These are phyloP conservation scores for Nasua narica DNA, from an alignment of 2,797 vertebrate genomes.

Conservation along the genomic window DNA sequence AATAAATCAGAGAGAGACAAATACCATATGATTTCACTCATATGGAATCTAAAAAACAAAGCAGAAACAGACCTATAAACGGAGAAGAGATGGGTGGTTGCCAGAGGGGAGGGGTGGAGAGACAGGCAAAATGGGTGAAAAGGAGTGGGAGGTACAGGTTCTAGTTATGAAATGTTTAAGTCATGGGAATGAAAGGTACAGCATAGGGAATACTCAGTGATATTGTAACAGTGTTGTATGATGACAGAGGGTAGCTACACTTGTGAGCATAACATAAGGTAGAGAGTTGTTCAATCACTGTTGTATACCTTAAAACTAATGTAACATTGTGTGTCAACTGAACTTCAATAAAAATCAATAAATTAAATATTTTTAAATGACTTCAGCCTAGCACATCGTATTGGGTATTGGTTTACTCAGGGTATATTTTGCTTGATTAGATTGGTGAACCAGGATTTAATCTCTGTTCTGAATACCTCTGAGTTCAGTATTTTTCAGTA, in stretches of 20 bases:
- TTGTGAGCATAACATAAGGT: not conserved
- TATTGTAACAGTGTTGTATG: not conserved
- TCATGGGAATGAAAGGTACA: not conserved
- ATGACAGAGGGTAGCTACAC: not conserved
- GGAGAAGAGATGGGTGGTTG: not conserved
- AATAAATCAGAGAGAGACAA: not conserved
- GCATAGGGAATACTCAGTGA: not conserved
- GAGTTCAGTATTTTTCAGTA: slow-evolving; percentile 7
- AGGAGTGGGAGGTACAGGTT: not conserved
- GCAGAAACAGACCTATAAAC: not conserved
- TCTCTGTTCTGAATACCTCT: slow-evolving; percentile 21
- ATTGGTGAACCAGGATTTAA: slow-evolving; percentile 8
- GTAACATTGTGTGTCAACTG: not conserved
- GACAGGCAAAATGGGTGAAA: not conserved
- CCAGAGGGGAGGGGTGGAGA: not conserved
- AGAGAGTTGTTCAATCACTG: not conserved
- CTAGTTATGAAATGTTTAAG: not conserved
- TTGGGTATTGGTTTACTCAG: not conserved
- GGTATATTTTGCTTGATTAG: not conserved
- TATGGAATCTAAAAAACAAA: not conserved
- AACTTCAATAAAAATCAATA: not conserved
- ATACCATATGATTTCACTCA: not conserved
- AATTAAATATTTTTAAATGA: slow-evolving; percentile 31
- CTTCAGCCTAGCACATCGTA: not conserved
- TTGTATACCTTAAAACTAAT: not conserved